Conservation (phyloP, 2,797 vertebrate species). For the Hypotaenidia philippensis region DNA sequence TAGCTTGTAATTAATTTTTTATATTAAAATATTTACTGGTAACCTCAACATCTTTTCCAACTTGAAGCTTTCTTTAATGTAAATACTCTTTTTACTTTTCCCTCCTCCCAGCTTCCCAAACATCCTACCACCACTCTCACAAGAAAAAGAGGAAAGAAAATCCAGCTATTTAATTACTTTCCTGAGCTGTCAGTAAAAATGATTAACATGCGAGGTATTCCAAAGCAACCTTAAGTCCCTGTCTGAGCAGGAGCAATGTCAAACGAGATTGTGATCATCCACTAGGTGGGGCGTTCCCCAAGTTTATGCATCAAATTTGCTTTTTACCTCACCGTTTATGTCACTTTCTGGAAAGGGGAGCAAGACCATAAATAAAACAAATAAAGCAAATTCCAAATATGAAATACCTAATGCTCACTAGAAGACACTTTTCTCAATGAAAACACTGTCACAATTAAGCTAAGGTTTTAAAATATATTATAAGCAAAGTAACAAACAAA, state of each 20-base stretch:
- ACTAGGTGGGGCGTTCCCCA: slow-evolving; percentile 57
- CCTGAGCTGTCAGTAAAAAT: not conserved
- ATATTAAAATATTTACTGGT: not conserved
- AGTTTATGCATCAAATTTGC: not conserved
- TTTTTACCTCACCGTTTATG: not conserved
- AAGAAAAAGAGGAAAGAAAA: not conserved
- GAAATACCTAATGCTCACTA: not conserved
- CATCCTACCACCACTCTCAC: rapidly evolving
- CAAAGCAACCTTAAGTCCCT: rapidly evolving
- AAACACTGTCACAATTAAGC: not conserved
- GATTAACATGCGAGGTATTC: not conserved
- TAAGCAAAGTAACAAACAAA: not conserved
- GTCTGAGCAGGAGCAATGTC: not conserved
- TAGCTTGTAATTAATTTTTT: not conserved
- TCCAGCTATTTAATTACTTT: not conserved
- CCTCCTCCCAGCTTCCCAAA: not conserved
- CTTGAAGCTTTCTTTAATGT: not conserved
- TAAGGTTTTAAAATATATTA: not conserved
- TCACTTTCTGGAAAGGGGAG: not conserved
- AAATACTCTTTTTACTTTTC: not conserved
- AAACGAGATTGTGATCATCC: not conserved
- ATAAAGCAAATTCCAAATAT: not conserved
- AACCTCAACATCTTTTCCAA: not conserved
- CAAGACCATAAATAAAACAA: not conserved
- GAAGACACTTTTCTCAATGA: not conserved